These are phyloP conservation scores for Stichodactyla mertensii DNA, from an alignment of 64 coral and sea anemone species.

Conservation along the genomic window DNA sequence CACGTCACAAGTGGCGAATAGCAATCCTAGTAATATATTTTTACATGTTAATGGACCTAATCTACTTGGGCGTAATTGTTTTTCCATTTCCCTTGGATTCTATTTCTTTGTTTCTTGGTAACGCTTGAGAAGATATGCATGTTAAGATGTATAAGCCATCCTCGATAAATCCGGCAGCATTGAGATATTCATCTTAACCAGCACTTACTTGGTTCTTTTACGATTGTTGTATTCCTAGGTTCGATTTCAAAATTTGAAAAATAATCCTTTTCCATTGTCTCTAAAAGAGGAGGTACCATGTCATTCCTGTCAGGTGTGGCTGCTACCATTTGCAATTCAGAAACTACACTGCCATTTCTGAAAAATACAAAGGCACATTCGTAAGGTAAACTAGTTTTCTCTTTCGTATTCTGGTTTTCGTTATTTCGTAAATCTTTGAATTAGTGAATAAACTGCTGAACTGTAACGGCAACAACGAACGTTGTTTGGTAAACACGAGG, in stretches of 20 bases:
- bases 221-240: neutral
- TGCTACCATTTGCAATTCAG: neutral
- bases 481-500: too few species aligned
- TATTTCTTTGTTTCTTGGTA: too few species aligned
- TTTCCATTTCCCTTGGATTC: too few species aligned
- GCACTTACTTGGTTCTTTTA: neutral
- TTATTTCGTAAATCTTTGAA: neutral
- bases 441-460: neutral
- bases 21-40: too few species aligned
- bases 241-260: neutral
- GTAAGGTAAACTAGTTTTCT: neutral
- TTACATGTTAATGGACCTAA: too few species aligned
- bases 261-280: neutral
- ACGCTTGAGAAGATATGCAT: too few species aligned
- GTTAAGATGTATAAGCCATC: too few species aligned
- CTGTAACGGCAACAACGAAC: too few species aligned
- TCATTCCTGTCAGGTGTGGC: neutral
- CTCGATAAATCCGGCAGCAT: too few species aligned
- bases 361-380: neutral
- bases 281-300: neutral
- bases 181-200: neutral
- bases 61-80: too few species aligned
- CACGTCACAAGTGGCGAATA: too few species aligned
- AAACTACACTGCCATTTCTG: conserved; percentile 2
- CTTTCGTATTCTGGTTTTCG: too few species aligned